These are phyloP conservation scores for Dermatemys mawii DNA, from an alignment of 2,113 vertebrate species.

Conservation along the genomic window DNA sequence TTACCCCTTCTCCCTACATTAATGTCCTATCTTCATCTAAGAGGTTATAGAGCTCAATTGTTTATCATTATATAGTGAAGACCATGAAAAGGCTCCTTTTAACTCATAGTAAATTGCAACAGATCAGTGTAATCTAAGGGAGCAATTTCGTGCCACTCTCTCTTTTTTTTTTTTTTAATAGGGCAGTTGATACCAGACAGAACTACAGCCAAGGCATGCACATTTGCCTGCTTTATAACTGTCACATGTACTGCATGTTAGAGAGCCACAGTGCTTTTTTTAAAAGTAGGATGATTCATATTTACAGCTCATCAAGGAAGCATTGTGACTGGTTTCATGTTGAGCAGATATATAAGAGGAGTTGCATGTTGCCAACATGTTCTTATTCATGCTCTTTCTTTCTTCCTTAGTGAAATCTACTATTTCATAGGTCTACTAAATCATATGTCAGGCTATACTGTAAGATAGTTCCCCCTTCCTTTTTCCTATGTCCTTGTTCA, in stretches of 20 bases:
- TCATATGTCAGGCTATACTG: no score
- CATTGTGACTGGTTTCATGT: neutral
- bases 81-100: neutral
- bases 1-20: neutral
- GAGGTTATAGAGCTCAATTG: neutral
- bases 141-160: neutral
- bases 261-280: neutral
- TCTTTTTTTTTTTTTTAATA: neutral
- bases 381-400: no score
- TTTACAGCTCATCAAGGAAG: neutral
- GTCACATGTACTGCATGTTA: neutral
- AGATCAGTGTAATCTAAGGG: neutral
- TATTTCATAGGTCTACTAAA: no score
- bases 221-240: neutral
- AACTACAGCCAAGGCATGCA: neutral
- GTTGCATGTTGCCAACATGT: neutral
- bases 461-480: no score
- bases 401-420: no score
- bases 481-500: no score
- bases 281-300: neutral
- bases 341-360: neutral
- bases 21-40: neutral
- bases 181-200: neutral
- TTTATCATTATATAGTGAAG: neutral
- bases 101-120: neutral